Percentiles rank a stretch among this genome's conserved stretches.
Evolutionary conservation across 2,888 invertebrate species (phyloP).

Genomic region (Agriotes lineatus): DNA sequence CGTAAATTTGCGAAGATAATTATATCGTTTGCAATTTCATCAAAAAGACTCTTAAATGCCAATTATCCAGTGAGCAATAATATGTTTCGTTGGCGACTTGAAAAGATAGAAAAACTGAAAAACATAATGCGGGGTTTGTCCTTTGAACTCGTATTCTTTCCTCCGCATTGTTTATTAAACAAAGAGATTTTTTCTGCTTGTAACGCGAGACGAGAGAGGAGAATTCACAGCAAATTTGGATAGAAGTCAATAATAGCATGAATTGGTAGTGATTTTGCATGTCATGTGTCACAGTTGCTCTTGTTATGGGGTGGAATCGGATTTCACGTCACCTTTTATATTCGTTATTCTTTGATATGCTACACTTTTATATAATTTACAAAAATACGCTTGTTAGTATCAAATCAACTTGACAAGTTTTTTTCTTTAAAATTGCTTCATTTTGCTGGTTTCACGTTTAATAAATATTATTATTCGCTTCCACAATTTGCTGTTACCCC

Average conservation of each 20-base stretch:
- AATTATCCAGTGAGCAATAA: constrained; percentile 3
- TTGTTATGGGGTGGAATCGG: constrained; percentile 47
- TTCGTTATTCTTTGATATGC: constrained; percentile 48
- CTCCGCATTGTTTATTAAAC: constrained; percentile 42
- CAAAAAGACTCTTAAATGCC: no score
- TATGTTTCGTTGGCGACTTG: neutral
- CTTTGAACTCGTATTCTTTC: constrained; percentile 33
- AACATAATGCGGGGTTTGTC: constrained; percentile 8
- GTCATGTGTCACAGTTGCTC: constrained; percentile 48
- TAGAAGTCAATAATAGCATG: constrained; percentile 48
- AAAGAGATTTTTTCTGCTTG: constrained; percentile 39
- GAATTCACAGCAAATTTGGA: constrained; percentile 45
- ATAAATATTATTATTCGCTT: constrained; percentile 18
- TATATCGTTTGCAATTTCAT: no score
- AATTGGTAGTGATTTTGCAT: constrained; percentile 49
- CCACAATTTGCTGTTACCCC: neutral
- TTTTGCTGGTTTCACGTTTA: constrained; percentile 33
- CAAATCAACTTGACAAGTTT: constrained; percentile 40
- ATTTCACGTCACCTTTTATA: constrained; percentile 47
- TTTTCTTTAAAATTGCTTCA: constrained; percentile 36
- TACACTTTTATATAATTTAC: constrained; percentile 48
- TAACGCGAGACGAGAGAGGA: constrained; percentile 42
- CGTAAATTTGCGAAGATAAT: no score
- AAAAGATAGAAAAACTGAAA: constrained; percentile 5
- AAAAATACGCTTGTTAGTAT: constrained; percentile 47